Base-by-base conservation (phyloP, 1,140 invertebrate species). In the Aradophagus sp. region DNA sequence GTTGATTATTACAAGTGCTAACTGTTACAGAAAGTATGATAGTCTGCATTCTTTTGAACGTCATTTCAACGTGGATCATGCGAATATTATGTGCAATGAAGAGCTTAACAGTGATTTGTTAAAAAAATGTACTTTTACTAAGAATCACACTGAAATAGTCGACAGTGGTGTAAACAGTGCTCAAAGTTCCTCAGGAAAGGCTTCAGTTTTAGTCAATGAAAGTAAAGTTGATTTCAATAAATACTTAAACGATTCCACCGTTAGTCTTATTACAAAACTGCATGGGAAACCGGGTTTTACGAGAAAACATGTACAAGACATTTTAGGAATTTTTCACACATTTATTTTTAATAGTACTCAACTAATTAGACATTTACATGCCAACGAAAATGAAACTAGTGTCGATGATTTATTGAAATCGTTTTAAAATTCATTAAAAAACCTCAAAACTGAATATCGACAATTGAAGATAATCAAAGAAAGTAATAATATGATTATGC, bases 401-500 rank as follows among this genome's bases (percentile, higher is more conserved):
- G 20, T 23, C 4, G 20, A 23, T 23, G 8, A 8, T 23, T 8
- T 23, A 23, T 23, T 23, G n/a, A 5, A 42, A 27, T 27, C 17
- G 1, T 50, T 50, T 36, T 10, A 36, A 50, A 36, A 16, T 12
- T 17, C 34, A 11, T 36, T 50, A 26, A 14, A 34, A 20, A n/a
- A 23, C 1, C 5, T 36, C 5, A 26, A 50, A 1, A 50, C 17
- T 19, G 36, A 53, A 41, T 20, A 53, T 19, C 17, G 15, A 6
- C 45, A 36, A 35, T 12, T 50, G 16, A 50, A 50, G 13, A n/a
- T 50, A n/a, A 13, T 50, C 6, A 32, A 50, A 50, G 19, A 35
- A 26, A 36, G 16, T 11, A 8, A 8, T 23, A 5, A 5, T 4
- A 5, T 23, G 20, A 23, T 23, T 8, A 23, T 4, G 8, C 20